Percentiles rank a stretch among this genome's conserved stretches.
These are phyloP conservation scores for Adelphocoris suturalis DNA, from an alignment of 2,888 invertebrate species.

Conservation along the genomic window DNA sequence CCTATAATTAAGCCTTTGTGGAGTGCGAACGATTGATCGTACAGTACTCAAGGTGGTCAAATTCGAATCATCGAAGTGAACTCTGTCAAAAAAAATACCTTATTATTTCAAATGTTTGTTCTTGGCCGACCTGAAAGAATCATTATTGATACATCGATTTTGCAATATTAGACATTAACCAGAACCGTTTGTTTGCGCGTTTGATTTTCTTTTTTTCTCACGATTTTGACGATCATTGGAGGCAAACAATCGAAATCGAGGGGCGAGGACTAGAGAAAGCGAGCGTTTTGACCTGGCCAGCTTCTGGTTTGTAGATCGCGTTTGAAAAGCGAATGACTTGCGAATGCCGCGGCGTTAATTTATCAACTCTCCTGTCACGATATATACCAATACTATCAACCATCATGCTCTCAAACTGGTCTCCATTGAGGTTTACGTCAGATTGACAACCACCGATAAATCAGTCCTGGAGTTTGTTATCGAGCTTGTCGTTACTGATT, in stretches of 20 bases:
- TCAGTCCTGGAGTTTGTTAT: neutral
- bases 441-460: constrained; percentile 18
- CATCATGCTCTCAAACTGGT: neutral
- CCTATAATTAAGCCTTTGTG: too few species aligned
- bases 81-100: too few species aligned
- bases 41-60: too few species aligned
- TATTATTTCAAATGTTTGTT: too few species aligned
- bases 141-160: too few species aligned
- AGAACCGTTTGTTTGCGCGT: too few species aligned
- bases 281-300: neutral
- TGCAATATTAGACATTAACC: too few species aligned
- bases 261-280: neutral
- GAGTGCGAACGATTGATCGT: too few species aligned
- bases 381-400: neutral
- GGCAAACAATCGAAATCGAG: neutral
- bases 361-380: constrained; percentile 16
- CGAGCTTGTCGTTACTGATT: neutral
- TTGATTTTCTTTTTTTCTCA: too few species aligned
- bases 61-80: too few species aligned
- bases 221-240: neutral
- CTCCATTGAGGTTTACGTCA: constrained; percentile 6
- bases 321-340: neutral
- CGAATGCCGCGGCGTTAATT: constrained; percentile 1
- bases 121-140: too few species aligned
- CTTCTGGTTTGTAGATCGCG: neutral